phyloP scores from a whole-genome alignment of 2,113 vertebrate genomes.

The Eurystomus gularis region DNA sequence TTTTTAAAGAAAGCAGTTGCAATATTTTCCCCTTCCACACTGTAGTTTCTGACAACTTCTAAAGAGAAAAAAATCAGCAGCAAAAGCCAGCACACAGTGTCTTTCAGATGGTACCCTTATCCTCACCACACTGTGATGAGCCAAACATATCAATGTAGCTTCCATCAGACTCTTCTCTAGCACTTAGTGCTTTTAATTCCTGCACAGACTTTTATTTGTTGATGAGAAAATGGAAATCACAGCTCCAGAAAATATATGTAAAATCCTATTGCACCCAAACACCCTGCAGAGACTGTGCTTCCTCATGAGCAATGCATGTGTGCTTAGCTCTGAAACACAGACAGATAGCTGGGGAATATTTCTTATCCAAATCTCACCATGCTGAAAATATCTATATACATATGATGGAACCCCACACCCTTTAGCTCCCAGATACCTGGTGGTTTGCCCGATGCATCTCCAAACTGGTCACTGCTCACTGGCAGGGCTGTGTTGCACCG shows the following conservation, averaged over 20 bases:
- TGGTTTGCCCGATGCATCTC: background rate
- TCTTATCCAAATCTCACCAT: background rate
- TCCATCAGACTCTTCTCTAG: background rate
- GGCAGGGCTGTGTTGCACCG: background rate
- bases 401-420: background rate
- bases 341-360: background rate
- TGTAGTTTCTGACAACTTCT: background rate
- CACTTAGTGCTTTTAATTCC: background rate
- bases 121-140: background rate
- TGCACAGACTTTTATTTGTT: background rate
- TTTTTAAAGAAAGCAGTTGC: background rate
- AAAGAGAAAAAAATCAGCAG: background rate
- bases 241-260: background rate
- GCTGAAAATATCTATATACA: background rate
- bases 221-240: background rate
- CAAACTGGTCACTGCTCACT: background rate
- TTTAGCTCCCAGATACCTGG: background rate
- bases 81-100: background rate
- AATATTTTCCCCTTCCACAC: background rate
- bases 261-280: background rate
- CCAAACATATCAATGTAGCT: background rate
- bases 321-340: background rate
- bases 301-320: fast-evolving
- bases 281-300: background rate
- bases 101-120: background rate